phyloP scores from a whole-genome alignment of 2,113 vertebrate genomes.

The Forbesichthys papilliferus region DNA sequence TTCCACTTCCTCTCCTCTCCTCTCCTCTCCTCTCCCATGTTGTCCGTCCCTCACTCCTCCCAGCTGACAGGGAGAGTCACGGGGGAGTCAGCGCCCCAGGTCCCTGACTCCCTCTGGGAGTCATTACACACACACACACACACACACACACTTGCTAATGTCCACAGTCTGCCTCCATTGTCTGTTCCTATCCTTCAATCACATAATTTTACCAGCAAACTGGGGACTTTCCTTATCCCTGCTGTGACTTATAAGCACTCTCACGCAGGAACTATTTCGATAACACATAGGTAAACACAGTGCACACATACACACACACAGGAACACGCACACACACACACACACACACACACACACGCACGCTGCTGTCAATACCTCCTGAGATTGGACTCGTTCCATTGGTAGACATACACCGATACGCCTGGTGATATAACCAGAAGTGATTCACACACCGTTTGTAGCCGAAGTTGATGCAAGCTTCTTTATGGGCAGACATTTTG shows the following conservation, averaged over 20 bases:
- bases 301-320: background rate
- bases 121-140: conserved; percentile 53
- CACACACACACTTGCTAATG: background rate
- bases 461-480: background rate
- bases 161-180: conserved; percentile 33
- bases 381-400: conserved; percentile 50
- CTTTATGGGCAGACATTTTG: background rate
- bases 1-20: background rate
- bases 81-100: conserved; percentile 54
- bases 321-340: background rate
- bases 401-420: conserved; percentile 15
- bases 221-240: conserved; percentile 24
- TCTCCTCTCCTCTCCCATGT: conserved; percentile 29
- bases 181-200: conserved; percentile 50
- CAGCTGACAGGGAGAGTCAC: conserved; percentile 46
- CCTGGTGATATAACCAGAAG: conserved; percentile 13
- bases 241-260: background rate
- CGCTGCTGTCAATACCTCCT: conserved; percentile 40
- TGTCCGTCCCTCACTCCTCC: background rate
- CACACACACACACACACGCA: background rate
- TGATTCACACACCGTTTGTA: background rate
- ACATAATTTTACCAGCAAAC: conserved; percentile 49
- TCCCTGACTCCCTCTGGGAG: conserved; percentile 65
- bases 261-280: background rate
- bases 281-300: background rate